Base-by-base conservation (phyloP, 2,797 vertebrate species). In the Telmatherina bonti region DNA sequence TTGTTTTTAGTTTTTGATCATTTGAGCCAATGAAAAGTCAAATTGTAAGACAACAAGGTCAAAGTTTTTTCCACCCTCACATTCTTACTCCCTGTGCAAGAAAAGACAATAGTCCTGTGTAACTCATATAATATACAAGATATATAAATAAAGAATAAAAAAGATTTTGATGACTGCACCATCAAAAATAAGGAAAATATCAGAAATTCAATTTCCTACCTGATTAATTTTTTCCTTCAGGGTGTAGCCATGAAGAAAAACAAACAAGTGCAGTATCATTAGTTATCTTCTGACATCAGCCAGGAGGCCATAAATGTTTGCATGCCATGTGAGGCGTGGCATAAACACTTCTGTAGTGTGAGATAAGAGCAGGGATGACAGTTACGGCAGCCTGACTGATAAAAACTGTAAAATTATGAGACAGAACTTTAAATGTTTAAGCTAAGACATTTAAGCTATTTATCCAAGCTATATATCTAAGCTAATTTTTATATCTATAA, bases 361-460 rank as follows among this genome's bases (percentile, higher is more conserved):
- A 91, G 93, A 93, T 93, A 94, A 92, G 81, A 85, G 30, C 27
- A 43, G 13, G 16, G 8, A 29, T 0, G 3, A 2, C 22, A 11
- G 47, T 58, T 72, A 62, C 41, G 30, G 4, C 24, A n/a, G 30
- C 18, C 36, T 3, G 7, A 2, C 22, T 51, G 2, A 20, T 33
- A 33, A 9, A 33, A 33, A 7, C 10, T 33, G 20, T 7, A 7
- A 18, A 15, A 20, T 45, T 9, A 45, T 7, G n/a, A 45, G 36
- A 1, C 15, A 15, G 36, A 15, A 7, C 36, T 38, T 38, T 38
- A 38, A 38, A 38, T 38, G 3, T 15, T 13, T 38, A n/a, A n/a
- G n/a, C n/a, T n/a, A n/a, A n/a, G n/a, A n/a, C n/a, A n/a, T n/a
- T n/a, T n/a, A n/a, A n/a, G n/a, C n/a, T n/a, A n/a, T n/a, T n/a